Evolutionary conservation across 1,140 invertebrate genomes (phyloP).

Genomic region (Drosophila suzukii): DNA sequence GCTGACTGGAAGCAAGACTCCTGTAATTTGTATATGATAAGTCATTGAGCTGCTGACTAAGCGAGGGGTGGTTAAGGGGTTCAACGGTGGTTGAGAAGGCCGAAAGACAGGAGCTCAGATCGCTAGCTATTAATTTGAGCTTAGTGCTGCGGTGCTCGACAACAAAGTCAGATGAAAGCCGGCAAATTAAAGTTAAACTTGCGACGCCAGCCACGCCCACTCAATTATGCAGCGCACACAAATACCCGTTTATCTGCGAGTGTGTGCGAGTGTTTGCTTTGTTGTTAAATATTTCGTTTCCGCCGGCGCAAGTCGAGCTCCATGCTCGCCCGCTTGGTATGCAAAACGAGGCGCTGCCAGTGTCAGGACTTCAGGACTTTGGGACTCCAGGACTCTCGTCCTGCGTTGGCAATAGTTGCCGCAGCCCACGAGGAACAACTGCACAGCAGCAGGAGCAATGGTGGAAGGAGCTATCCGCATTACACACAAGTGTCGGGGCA

Average conservation of each 20-base stretch:
- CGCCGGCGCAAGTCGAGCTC: slow-evolving; percentile 68
- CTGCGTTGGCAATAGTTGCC: slow-evolving; percentile 76
- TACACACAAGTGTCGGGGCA: slow-evolving; percentile 45
- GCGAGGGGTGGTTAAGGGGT: neutral
- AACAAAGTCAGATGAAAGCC: slow-evolving; percentile 58
- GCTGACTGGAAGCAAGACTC: slow-evolving; percentile 47
- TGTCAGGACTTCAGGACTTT: slow-evolving; percentile 75
- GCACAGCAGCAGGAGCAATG: slow-evolving; percentile 20
- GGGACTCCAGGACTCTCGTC: slow-evolving; percentile 69
- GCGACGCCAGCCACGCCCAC: slow-evolving; percentile 60
- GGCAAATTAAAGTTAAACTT: slow-evolving; percentile 59
- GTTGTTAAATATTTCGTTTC: slow-evolving; percentile 83
- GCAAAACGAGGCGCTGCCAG: slow-evolving; percentile 79
- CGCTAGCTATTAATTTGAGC: slow-evolving; percentile 57
- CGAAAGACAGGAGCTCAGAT: neutral
- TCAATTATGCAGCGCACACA: slow-evolving; percentile 67
- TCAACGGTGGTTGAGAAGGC: neutral
- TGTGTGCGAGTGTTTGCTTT: slow-evolving; percentile 60
- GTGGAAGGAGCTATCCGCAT: slow-evolving; percentile 34
- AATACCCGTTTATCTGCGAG: slow-evolving; percentile 36
- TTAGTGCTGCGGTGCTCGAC: slow-evolving; percentile 41
- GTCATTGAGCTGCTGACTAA: slow-evolving; percentile 65
- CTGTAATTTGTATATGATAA: slow-evolving; percentile 76
- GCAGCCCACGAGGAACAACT: slow-evolving; percentile 40
- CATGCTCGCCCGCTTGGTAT: slow-evolving; percentile 68